Conservation (phyloP, 2,888 invertebrate species). For the Tyria jacobaeae region DNA sequence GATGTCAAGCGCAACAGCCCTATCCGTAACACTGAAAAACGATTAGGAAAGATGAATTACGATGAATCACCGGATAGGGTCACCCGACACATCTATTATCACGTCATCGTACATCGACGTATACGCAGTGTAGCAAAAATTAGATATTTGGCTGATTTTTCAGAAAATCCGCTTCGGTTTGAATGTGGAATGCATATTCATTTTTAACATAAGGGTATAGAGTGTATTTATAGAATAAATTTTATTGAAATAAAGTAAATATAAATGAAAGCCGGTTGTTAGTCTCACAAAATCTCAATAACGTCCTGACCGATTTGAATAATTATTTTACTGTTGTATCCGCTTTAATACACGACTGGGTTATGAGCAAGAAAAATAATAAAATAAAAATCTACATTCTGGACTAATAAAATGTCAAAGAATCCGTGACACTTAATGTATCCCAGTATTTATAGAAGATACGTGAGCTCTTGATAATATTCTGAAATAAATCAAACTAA, state of each 20-base stretch:
- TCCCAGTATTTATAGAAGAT: not conserved
- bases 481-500: slow-evolving; percentile 31
- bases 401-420: no score
- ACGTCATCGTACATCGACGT: slow-evolving; percentile 32
- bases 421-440: not conserved
- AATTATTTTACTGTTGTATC: no score
- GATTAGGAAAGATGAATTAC: slow-evolving; percentile 68
- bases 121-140: not conserved
- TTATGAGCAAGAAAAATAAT: no score
- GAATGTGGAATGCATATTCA: not conserved
- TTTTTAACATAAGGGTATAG: no score
- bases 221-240: no score
- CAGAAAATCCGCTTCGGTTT: no score
- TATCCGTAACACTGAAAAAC: slow-evolving; percentile 41
- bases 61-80: slow-evolving; percentile 61
- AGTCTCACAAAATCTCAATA: no score
- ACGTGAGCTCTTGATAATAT: slow-evolving; percentile 21
- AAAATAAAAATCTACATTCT: no score
- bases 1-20: slow-evolving; percentile 34
- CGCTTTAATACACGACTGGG: no score
- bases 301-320: no score
- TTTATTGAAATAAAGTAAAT: no score
- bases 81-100: slow-evolving; percentile 47
- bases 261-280: no score
- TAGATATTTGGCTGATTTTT: not conserved